Percentiles rank a stretch among this genome's conserved stretches.
phyloP scores from a whole-genome alignment of 2,113 vertebrate species.

The Indri indri region DNA sequence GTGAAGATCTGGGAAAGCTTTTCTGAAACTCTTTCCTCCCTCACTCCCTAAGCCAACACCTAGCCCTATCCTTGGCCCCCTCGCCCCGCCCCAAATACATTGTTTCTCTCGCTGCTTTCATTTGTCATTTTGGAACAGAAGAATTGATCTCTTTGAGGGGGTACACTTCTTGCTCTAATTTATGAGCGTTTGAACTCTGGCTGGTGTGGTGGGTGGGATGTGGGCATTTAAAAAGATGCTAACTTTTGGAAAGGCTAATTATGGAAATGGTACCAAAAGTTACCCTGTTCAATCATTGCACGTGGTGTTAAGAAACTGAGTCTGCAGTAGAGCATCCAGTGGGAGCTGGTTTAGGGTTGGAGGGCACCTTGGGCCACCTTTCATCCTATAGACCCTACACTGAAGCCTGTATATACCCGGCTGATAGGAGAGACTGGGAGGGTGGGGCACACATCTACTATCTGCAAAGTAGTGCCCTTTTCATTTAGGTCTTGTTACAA shows the following conservation, averaged over 20 bases:
- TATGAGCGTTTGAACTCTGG: neutral
- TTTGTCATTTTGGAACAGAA: neutral
- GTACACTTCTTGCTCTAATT: neutral
- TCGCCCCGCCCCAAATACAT: too few relatives aligned
- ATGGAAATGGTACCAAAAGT: neutral
- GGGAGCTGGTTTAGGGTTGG: neutral
- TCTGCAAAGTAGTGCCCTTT: neutral
- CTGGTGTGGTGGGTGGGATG: too few relatives aligned
- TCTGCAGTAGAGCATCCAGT: neutral
- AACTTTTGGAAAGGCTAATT: neutral
- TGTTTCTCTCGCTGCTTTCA: neutral
- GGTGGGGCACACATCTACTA: neutral
- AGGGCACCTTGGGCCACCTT: neutral
- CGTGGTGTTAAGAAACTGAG: neutral
- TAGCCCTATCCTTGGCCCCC: too few relatives aligned
- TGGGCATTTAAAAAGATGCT: neutral
- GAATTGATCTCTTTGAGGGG: neutral
- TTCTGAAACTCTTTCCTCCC: neutral
- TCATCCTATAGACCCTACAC: too few relatives aligned
- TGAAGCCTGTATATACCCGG: neutral
- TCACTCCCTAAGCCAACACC: neutral
- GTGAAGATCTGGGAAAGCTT: neutral
- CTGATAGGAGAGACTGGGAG: too few relatives aligned
- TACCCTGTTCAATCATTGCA: neutral
- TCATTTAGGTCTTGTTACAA: neutral